Base-by-base conservation (phyloP, 2,888 invertebrate species). In the Eupithecia vulgata region DNA sequence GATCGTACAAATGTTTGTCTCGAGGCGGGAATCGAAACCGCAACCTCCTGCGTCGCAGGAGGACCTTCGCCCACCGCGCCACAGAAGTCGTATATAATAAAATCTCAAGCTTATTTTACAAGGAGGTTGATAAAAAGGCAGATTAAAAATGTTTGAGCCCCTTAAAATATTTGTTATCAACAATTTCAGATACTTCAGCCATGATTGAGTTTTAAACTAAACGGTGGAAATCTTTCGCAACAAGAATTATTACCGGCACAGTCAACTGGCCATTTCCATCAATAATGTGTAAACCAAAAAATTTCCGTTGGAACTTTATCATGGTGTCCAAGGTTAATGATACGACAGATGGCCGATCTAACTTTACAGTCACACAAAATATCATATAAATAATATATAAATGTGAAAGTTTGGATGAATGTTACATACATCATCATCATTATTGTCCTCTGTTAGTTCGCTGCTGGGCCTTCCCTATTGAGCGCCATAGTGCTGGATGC, bases 261-360 rank as follows among this genome's bases (percentile, higher is more conserved):
- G 10, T 25, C 65, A 65, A 45, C 21, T 25, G 70, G 45, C 37
- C n/a, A 12, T 64, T 65, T 7, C 52, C 62, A 52, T 45, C 59
- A 74, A 30, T 74, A 69, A 45, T 65, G 35, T 59, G 7, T 15
- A 42, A 66, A 66, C 21, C 42, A 34, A 67, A 68, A 61, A 59
- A 12, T 45, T 61, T 69, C 71, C 69, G 40, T 25, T 61, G 70
- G n/a, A 75, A 64, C 67, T 57, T 72, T 35, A 45, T 69, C 62
- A 57, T 21, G 68, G 40, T 57, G 57, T 40, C 62, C 67, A 72
- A 72, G 74, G 71, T 72, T 75, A 67, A 68, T 67, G 61, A 59
- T 67, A 65, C 74, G 68, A 71, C 68, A 71, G 65, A 71, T 69
- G 25, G 68, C 34, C 30, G 52, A 21, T 64, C 37, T 37, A 21